phyloP scores from a whole-genome alignment of 2,113 vertebrate genomes.

The Cyphotilapia sp. region DNA sequence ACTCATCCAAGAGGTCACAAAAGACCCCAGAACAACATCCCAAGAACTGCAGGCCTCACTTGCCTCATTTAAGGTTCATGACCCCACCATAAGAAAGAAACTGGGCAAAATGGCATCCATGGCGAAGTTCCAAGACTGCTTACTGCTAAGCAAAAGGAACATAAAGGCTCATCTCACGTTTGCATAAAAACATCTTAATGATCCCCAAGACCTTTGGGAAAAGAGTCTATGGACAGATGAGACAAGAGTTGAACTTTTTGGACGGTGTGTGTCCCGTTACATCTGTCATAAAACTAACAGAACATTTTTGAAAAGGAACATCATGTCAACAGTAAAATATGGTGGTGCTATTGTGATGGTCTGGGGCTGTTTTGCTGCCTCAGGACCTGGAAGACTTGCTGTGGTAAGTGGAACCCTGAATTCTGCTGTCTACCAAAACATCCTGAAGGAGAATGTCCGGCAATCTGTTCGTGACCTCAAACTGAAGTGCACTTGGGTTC shows the following conservation, averaged over 20 bases:
- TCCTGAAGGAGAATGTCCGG: fast-evolving
- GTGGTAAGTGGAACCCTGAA: not conserved
- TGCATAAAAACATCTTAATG: not conserved
- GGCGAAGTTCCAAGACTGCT: not conserved
- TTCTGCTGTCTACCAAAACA: not conserved
- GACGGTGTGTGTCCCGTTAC: not conserved
- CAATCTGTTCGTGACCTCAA: not conserved
- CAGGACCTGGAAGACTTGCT: not conserved
- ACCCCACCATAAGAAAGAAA: not conserved
- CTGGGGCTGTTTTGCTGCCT: not conserved
- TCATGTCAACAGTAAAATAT: not conserved
- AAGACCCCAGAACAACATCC: not conserved
- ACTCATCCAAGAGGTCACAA: not conserved
- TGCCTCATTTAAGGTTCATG: not conserved
- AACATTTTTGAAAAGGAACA: not conserved
- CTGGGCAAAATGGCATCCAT: not conserved
- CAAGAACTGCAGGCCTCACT: not conserved
- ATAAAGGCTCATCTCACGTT: not conserved
- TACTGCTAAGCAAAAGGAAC: not conserved
- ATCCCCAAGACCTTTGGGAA: not conserved
- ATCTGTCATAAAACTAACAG: not conserved
- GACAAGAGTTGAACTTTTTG: not conserved
- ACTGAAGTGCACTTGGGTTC: not conserved
- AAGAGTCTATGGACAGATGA: not conserved
- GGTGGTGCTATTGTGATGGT: not conserved